Conservation (phyloP, 2,888 invertebrate genomes). For the Mythimna pallens region DNA sequence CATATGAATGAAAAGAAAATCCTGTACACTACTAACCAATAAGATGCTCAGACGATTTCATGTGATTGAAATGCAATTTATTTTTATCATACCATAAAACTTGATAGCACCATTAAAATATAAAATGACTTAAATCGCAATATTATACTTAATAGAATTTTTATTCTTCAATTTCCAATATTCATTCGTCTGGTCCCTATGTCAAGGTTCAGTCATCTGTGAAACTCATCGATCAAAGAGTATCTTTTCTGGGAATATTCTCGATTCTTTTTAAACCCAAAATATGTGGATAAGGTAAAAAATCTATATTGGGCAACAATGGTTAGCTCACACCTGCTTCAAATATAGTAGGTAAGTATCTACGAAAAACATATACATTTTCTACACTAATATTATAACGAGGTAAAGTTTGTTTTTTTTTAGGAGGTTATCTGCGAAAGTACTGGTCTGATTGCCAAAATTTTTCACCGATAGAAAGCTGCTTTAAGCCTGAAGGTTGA, state of each 20-base stretch:
- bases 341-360: neutral
- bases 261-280: conserved; percentile 25
- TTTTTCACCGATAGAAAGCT: too few species aligned
- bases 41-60: neutral
- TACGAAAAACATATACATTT: too few species aligned
- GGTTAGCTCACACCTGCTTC: neutral
- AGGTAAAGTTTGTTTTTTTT: too few species aligned
- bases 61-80: conserved; percentile 22
- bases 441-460: too few species aligned
- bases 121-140: conserved; percentile 30
- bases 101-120: conserved; percentile 27
- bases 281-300: neutral
- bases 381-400: too few species aligned
- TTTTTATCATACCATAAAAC: conserved; percentile 17
- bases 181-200: conserved; percentile 38
- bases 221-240: conserved; percentile 49
- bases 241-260: conserved; percentile 33
- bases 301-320: neutral
- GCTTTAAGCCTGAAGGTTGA: too few species aligned
- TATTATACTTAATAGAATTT: conserved; percentile 42
- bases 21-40: too few species aligned
- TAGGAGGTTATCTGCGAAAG: too few species aligned
- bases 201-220: conserved; percentile 23
- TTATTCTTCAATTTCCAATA: conserved; percentile 32
- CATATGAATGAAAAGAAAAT: too few species aligned